Evolutionary conservation across 53 echinoderm and acorn worm species (phyloP).

Genomic region (Echinarachnius parma): DNA sequence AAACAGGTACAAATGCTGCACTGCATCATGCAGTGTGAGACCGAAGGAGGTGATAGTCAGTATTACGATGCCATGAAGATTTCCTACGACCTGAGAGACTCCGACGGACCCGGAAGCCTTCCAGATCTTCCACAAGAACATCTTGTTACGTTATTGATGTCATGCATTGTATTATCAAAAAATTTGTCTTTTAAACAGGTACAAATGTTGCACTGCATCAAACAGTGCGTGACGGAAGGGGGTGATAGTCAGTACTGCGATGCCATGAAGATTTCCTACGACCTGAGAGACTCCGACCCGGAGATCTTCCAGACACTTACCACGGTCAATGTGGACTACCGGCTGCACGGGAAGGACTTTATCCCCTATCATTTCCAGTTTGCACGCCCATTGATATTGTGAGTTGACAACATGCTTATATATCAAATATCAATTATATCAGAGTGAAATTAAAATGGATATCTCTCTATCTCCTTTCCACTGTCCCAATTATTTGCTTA

Average conservation of each 20-base stretch:
- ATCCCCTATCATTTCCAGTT: constrained; percentile 38
- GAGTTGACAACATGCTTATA: constrained; percentile 25
- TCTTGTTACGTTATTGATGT: too few species aligned
- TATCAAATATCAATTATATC: neutral
- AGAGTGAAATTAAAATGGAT: neutral
- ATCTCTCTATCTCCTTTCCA: neutral
- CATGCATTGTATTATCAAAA: too few species aligned
- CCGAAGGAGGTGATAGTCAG: constrained; percentile 63
- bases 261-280: constrained; percentile 54
- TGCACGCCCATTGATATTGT: constrained; percentile 60
- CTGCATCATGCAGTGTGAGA: constrained; percentile 67
- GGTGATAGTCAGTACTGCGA: constrained; percentile 77
- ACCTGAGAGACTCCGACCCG: constrained; percentile 58
- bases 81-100: constrained; percentile 53
- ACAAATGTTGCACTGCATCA: constrained; percentile 77
- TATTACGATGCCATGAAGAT: constrained; percentile 66
- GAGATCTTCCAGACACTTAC: constrained; percentile 52
- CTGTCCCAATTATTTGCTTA: neutral
- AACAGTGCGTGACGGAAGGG: constrained; percentile 53
- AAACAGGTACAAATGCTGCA: constrained; percentile 72
- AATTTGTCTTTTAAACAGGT: too few species aligned
- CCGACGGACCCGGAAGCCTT: constrained; percentile 58
- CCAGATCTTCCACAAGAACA: too few species aligned
- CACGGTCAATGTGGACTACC: constrained; percentile 37
- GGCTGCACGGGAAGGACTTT: constrained; percentile 43